These are phyloP conservation scores for Cochlearius cochlearius DNA, from an alignment of 2,113 vertebrate genomes.

Conservation along the genomic window DNA sequence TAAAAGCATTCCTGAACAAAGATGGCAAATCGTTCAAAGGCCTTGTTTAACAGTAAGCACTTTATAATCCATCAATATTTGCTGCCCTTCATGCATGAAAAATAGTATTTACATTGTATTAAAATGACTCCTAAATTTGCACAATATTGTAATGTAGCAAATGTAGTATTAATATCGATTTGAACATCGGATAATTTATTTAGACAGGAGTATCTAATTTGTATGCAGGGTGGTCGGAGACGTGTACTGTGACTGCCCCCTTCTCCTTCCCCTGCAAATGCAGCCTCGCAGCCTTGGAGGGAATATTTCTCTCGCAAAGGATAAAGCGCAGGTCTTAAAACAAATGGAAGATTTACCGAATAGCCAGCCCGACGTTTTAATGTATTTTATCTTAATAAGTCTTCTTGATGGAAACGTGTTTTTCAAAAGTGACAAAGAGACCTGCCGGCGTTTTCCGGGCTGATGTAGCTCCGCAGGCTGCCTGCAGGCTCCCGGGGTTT, in stretches of 20 bases:
- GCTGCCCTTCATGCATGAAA: slow-evolving; percentile 69
- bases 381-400: slow-evolving; percentile 75
- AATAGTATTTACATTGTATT: slow-evolving; percentile 76
- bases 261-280: slow-evolving; percentile 75
- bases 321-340: slow-evolving; percentile 75
- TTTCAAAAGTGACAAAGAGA: slow-evolving; percentile 76
- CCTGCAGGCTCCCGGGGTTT: slow-evolving; percentile 42
- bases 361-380: slow-evolving; percentile 62
- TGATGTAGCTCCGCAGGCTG: slow-evolving; percentile 63
- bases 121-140: slow-evolving; percentile 76
- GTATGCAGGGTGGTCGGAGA: slow-evolving; percentile 75
- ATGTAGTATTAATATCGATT: slow-evolving; percentile 81
- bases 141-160: slow-evolving; percentile 78
- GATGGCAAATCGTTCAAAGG: slow-evolving; percentile 67
- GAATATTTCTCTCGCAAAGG: slow-evolving; percentile 67
- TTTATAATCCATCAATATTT: slow-evolving; percentile 74
- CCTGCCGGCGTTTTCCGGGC: slow-evolving; percentile 63
- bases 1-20: slow-evolving; percentile 71
- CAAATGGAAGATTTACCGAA: slow-evolving; percentile 78
- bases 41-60: slow-evolving; percentile 65
- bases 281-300: slow-evolving; percentile 40
- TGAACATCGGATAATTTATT: slow-evolving; percentile 80
- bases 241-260: slow-evolving; percentile 77
- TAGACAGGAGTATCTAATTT: slow-evolving; percentile 77
- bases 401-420: slow-evolving; percentile 72